Evolutionary conservation across 2,113 vertebrate genomes (phyloP).

Genomic region (Azemiops feae): DNA sequence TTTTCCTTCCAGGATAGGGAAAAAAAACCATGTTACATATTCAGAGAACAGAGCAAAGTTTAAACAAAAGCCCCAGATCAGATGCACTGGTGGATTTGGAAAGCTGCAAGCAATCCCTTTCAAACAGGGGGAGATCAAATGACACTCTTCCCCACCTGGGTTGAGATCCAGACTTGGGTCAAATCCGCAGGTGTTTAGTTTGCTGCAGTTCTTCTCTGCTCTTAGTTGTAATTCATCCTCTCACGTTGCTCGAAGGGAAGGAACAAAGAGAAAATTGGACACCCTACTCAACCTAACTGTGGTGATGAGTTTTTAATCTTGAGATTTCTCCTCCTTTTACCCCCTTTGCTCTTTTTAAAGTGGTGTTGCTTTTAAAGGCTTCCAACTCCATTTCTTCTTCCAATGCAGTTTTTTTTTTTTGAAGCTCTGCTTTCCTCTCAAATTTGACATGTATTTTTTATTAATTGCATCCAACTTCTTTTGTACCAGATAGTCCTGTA

Average conservation of each 20-base stretch:
- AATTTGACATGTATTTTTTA: slow-evolving; percentile 29
- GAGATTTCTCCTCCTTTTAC: background rate
- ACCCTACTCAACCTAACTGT: slow-evolving; percentile 7
- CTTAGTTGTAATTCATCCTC: background rate
- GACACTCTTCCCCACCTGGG: slow-evolving; percentile 15
- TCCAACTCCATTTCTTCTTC: background rate
- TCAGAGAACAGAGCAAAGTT: slow-evolving; percentile 15
- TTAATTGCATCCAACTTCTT: background rate
- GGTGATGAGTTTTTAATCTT: background rate
- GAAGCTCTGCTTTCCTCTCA: background rate
- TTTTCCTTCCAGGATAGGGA: background rate
- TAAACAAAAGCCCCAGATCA: slow-evolving; percentile 26
- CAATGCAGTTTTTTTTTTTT: slow-evolving; percentile 10
- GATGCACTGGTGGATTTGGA: slow-evolving; percentile 25
- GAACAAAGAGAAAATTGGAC: slow-evolving; percentile 15
- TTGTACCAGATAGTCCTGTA: background rate
- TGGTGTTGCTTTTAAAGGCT: slow-evolving; percentile 3
- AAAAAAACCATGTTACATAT: background rate
- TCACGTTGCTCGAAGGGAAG: background rate
- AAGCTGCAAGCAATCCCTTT: slow-evolving; percentile 28
- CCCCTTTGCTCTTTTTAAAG: background rate
- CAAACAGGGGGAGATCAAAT: slow-evolving; percentile 46
- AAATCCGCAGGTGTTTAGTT: slow-evolving; percentile 14
- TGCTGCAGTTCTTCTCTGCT: background rate
- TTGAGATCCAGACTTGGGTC: slow-evolving; percentile 4